A percentile compares a stretch with the other conserved stretches of the same genome.
Evolutionary conservation across 37 sponge, comb jelly and placozoan genomes (phyloP).

Genomic region (Beroe ovata): DNA sequence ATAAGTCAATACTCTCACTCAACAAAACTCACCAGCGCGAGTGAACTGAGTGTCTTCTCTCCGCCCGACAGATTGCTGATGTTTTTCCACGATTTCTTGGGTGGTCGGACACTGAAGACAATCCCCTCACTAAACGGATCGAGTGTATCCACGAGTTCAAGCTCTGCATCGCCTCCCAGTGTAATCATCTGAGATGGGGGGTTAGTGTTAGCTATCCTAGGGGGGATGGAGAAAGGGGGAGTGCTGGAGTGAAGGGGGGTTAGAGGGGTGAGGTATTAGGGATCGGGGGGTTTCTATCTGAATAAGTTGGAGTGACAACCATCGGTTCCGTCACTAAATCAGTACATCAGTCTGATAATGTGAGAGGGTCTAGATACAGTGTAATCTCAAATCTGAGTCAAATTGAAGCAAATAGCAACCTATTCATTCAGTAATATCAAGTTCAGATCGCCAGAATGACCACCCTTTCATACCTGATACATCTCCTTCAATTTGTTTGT

Average conservation of each 20-base stretch:
- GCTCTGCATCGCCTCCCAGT: conserved; percentile 97
- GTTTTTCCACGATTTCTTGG: conserved; percentile 99
- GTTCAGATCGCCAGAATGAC: no score
- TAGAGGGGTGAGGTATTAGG: no score
- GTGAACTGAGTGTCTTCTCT: conserved; percentile 99
- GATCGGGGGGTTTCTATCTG: no score
- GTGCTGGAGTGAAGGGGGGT: no score
- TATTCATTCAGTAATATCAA: no score
- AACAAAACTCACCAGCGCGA: conserved; percentile 87
- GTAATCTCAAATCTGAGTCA: no score
- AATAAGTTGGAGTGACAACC: no score
- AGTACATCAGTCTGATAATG: no score
- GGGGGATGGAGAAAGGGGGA: not conserved
- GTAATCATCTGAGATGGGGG: conserved; percentile 86
- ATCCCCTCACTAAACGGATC: conserved; percentile 99
- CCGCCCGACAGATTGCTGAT: conserved; percentile 97
- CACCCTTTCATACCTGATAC: conserved; percentile 85
- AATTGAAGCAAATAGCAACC: no score
- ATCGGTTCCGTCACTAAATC: no score
- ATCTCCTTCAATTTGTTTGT: conserved; percentile 97
- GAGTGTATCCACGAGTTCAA: conserved; percentile 96
- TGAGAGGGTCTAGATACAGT: no score
- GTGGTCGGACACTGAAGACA: conserved; percentile 96
- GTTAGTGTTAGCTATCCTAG: not conserved
- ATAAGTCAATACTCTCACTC: no score